Evolutionary conservation across 2,113 vertebrate genomes (phyloP).

Genomic region (Pungitius pungitius): DNA sequence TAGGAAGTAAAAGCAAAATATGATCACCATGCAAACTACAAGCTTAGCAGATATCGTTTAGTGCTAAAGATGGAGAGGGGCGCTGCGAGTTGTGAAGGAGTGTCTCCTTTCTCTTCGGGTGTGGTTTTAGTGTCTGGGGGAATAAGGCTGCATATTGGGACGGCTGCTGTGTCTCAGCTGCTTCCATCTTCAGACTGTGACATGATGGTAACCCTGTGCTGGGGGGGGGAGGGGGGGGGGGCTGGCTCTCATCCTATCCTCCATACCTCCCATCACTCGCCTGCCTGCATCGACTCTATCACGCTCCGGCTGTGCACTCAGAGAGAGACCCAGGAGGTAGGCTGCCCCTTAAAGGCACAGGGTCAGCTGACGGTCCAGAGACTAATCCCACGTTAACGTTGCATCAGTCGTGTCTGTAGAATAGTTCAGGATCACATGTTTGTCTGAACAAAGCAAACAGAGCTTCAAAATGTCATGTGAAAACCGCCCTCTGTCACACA

Average conservation of each 20-base stretch:
- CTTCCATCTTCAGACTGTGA: slow-evolving; percentile 13
- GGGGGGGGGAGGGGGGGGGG: not conserved
- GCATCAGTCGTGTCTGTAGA: not conserved
- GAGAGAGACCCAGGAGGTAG: slow-evolving; percentile 24
- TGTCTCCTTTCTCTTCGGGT: too few species aligned
- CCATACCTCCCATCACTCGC: slow-evolving; percentile 10
- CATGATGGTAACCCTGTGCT: not conserved
- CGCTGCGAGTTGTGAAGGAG: slow-evolving; percentile 45
- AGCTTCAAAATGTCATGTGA: slow-evolving; percentile 47
- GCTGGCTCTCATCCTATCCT: not conserved
- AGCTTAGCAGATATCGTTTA: not conserved
- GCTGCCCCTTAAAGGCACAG: slow-evolving; percentile 38
- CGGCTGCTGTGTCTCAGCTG: slow-evolving; percentile 29
- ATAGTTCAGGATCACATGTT: not conserved
- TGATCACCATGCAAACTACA: not conserved
- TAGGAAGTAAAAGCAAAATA: not conserved
- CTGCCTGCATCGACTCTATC: slow-evolving; percentile 12
- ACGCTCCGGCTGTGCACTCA: slow-evolving; percentile 38
- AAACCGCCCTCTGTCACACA: slow-evolving; percentile 32
- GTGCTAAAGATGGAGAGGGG: slow-evolving; percentile 4
- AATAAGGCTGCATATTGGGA: slow-evolving; percentile 27
- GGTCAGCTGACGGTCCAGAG: not conserved
- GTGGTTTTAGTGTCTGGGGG: slow-evolving; percentile 5
- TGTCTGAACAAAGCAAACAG: slow-evolving; percentile 22
- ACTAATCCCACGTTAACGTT: not conserved